Base-by-base conservation (phyloP, 2,797 vertebrate genomes). In the Leptodactylus fallax region DNA sequence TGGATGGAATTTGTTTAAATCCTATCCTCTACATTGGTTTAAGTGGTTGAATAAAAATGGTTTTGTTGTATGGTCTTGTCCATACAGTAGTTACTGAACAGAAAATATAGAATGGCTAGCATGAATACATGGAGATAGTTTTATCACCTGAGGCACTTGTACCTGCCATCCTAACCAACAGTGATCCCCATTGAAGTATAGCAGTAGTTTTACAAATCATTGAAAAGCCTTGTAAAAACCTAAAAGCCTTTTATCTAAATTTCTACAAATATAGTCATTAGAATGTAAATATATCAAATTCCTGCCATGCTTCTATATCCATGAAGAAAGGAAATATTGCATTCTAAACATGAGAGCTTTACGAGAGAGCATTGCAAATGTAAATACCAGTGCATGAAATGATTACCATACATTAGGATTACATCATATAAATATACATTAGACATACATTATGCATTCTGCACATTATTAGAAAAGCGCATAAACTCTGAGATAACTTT, bases 331-430 rank as follows among this genome's bases (percentile, higher is more conserved):
- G 61, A 58, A 77, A 80, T 72, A 87, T 60, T 81, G 80, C 45
- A 87, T 87, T 80, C 45, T 8, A 82, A 74, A 60, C 45, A 63
- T 63, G 51, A 65, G 45, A 81, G 67, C 13, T 47, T 16, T 81
- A 65, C 17, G 27, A 53, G n/a, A 23, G 23, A 82, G n/a, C 67
- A 36, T 12, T 63, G 17, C 3, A 6, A 77, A 27, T 67, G 7
- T 61, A 81, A 58, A 74, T 49, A 81, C 69, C 56, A 47, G 49
- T 67, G 79, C 23, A 77, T 47, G 51, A 76, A 61, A 25, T 17
- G 63, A 87, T 78, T 74, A 82, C 17, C 69, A 81, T 81, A 77
- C 53, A 81, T 65, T 83, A 19, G 49, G 71, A 81, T 87, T 76
- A 4, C 19, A 55, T 72, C 11, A 53, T 49, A 72, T 56, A 81